phyloP scores from a whole-genome alignment of 2,797 vertebrate genomes.

The Betta splendens region DNA sequence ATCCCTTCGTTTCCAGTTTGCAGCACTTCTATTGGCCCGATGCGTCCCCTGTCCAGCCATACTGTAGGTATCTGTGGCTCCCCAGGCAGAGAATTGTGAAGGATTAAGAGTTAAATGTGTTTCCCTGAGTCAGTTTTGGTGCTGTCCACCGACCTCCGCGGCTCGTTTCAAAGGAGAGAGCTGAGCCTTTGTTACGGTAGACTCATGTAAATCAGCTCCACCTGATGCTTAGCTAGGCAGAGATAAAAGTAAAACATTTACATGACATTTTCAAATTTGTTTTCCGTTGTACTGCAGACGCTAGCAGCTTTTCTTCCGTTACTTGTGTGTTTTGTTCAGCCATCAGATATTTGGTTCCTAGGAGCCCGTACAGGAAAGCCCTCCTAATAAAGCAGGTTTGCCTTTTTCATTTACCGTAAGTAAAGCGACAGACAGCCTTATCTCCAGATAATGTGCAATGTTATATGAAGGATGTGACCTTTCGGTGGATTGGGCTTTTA shows the following conservation, averaged over 20 bases:
- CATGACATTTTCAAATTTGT: conserved; percentile 29
- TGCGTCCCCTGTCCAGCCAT: conserved; percentile 48
- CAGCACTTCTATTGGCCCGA: conserved; percentile 49
- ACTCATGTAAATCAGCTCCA: conserved; percentile 28
- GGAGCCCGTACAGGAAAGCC: conserved; percentile 24
- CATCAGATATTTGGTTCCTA: conserved; percentile 39
- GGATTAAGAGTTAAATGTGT: conserved; percentile 75
- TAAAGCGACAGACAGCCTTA: conserved; percentile 35
- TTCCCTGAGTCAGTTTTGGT: conserved; percentile 65
- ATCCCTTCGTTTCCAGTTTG: conserved; percentile 66
- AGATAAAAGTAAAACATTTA: conserved; percentile 21
- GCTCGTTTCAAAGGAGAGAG: conserved; percentile 31
- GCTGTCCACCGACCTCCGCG: conserved; percentile 18
- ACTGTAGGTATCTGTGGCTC: conserved; percentile 54
- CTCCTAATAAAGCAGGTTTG: conserved; percentile 45
- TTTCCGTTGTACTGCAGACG: conserved; percentile 22
- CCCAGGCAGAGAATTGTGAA: conserved; percentile 57
- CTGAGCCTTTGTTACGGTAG: conserved; percentile 18
- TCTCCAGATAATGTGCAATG: conserved; percentile 61
- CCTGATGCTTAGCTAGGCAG: conserved; percentile 27
- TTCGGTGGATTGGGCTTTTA: conserved; percentile 31
- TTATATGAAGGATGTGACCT: conserved; percentile 37
- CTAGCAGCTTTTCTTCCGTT: conserved; percentile 47
- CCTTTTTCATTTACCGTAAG: conserved; percentile 35
- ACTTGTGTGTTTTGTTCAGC: conserved; percentile 1